A percentile compares a stretch with the other conserved stretches of the same genome.
Evolutionary conservation across 2,888 invertebrate genomes (phyloP).

Genomic region (Hetaerina titia): DNA sequence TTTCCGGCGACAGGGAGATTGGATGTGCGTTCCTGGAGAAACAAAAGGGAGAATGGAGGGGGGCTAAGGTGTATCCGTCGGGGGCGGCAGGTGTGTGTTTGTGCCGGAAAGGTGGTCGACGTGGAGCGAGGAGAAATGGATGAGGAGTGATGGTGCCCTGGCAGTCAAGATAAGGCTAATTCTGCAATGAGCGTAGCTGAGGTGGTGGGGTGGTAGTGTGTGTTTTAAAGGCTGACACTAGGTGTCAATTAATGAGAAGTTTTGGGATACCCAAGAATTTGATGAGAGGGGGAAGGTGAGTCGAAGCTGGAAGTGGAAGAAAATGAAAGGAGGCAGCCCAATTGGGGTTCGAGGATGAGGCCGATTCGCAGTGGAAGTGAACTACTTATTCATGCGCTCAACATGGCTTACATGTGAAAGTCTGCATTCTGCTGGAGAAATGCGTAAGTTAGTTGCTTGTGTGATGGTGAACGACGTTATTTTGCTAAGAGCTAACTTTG

Average conservation of each 20-base stretch:
- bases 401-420: no score
- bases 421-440: no score
- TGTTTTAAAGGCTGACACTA: neutral
- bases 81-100: neutral
- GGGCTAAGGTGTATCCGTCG: neutral
- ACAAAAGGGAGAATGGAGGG: neutral
- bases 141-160: conserved; percentile 34
- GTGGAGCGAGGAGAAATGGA: neutral
- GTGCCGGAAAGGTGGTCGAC: neutral
- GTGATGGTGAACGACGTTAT: no score
- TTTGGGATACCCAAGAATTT: neutral
- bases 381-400: no score
- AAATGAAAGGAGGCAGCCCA: neutral
- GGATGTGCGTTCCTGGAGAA: conserved; percentile 13
- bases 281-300: neutral
- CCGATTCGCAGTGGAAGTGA: no score
- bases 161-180: neutral
- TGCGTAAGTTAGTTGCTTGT: no score
- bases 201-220: neutral
- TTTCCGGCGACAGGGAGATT: conserved; percentile 39
- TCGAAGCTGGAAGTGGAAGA: neutral
- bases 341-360: neutral
- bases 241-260: conserved; percentile 27
- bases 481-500: no score
- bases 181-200: neutral